Evolutionary conservation across 2,888 invertebrate genomes (phyloP), one percentile per base, ranked within the genome.

Genomic region (Encarsia formosa): DNA sequence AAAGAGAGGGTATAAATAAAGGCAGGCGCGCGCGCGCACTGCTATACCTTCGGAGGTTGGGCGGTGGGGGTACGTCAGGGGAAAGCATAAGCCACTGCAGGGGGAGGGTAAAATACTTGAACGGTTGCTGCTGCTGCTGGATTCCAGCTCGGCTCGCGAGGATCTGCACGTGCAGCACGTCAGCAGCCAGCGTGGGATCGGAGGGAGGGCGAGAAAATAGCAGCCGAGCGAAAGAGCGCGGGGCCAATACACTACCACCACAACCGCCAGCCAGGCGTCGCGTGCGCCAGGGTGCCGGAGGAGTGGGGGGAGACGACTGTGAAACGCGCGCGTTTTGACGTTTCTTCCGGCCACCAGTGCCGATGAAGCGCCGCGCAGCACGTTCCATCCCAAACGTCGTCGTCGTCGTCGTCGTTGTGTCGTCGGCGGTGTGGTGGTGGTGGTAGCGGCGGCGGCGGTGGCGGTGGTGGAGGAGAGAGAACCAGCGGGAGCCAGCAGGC

Each of bases 271-370:
- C 13, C 8, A 9, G 29, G 29, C 29, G 13, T 29, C 8, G 8
- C 8, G 8, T 29, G 29, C 8, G 8, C 13, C 13, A 13, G 8
- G 13, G 29, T 29, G 29, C 8, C 8, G 29, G 29, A 13, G 29
- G 29, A 29, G 13, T 13, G 13, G 29, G 29, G 8, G 8, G 8
- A 13, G 8, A 9, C 29, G 29, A 29, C 15, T n/a, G 57, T 54
- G 57, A 54, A 54, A 48, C 59, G 51, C 54, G 58, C 54, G 58
- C 56, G 50, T 57, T 62, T 62, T 62, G 61, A 63, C 61, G 56
- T 61, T 60, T 58, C 56, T 61, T 55, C 49, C 49, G 55, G 59
- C 48, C 56, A 57, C 46, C 55, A 57, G 54, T 60, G n/a, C 56
- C 54, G 42, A 58, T 60, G 52, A 44, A 56, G 44, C 56, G 59